Conservation (phyloP, 1,140 invertebrate genomes). For the Drosophila fuyamai region DNA sequence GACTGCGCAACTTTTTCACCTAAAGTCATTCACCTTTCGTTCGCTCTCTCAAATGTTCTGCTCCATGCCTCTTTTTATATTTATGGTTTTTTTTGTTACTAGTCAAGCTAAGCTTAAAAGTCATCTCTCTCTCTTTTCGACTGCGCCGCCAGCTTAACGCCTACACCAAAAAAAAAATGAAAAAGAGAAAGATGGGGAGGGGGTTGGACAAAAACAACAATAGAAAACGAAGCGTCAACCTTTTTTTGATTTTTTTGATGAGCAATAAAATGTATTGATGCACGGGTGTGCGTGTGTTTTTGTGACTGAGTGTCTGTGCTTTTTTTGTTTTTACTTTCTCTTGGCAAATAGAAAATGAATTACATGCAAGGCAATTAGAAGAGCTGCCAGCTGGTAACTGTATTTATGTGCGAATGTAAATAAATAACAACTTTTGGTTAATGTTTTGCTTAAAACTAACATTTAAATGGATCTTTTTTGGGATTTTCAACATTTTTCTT, state of each 20-base stretch:
- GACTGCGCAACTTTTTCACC: slow-evolving; percentile 36
- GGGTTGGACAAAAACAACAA: slow-evolving; percentile 28
- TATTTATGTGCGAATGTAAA: slow-evolving; percentile 4
- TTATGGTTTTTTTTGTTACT: not conserved
- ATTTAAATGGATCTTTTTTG: not conserved
- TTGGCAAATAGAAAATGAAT: slow-evolving; percentile 78
- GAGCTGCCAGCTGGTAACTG: slow-evolving; percentile 31
- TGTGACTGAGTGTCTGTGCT: slow-evolving; percentile 10
- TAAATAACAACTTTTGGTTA: not conserved
- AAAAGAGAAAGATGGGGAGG: slow-evolving; percentile 3
- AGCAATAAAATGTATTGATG: slow-evolving; percentile 61
- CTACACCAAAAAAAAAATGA: slow-evolving; percentile 38
- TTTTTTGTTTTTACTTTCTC: slow-evolving; percentile 75
- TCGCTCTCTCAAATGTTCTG: slow-evolving; percentile 34
- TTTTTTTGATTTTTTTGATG: slow-evolving; percentile 61
- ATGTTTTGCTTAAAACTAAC: not conserved
- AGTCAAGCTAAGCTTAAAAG: slow-evolving; percentile 26
- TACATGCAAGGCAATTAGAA: slow-evolving; percentile 59
- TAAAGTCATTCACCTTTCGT: slow-evolving; percentile 71
- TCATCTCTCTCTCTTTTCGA: slow-evolving; percentile 11
- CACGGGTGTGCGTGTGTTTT: slow-evolving; percentile 1
- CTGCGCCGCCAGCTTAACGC: slow-evolving; percentile 64
- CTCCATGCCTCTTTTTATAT: slow-evolving; percentile 4
- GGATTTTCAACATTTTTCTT: not conserved
- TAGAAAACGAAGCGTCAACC: slow-evolving; percentile 70